Evolutionary conservation across 2,113 vertebrate genomes (phyloP).

Genomic region (Urocolius indicus): DNA sequence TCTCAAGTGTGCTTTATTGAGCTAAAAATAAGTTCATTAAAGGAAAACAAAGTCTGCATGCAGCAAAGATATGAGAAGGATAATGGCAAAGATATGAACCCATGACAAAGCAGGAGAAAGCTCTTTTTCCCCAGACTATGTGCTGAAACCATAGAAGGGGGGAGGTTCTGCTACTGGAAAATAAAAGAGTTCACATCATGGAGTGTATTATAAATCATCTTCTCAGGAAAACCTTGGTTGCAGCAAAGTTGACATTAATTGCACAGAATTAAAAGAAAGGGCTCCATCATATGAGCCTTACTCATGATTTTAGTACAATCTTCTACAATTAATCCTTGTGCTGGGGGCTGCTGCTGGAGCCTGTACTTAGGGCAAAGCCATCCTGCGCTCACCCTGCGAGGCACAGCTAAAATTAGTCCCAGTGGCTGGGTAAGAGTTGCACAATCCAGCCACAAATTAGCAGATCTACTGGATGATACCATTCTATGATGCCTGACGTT

Average conservation of each 20-base stretch:
- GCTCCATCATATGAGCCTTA: neutral
- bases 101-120: neutral
- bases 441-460: neutral
- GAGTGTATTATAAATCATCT: neutral
- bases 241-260: neutral
- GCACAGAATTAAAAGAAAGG: neutral
- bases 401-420: neutral
- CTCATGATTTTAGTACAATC: neutral
- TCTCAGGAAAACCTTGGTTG: neutral
- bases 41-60: neutral
- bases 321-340: neutral
- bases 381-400: accelerated
- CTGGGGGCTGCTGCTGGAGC: neutral
- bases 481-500: neutral
- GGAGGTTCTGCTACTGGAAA: neutral
- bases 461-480: neutral
- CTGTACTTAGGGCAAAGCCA: neutral
- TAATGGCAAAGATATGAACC: neutral
- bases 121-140: neutral
- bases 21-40: neutral
- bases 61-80: neutral
- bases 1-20: neutral
- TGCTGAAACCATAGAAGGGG: neutral
- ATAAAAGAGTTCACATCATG: neutral
- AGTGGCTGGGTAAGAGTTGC: neutral